A percentile compares a stretch with the other conserved stretches of the same genome.
phyloP scores from a whole-genome alignment of 1,140 invertebrate genomes.

The Thalassaphorura encarpata region DNA sequence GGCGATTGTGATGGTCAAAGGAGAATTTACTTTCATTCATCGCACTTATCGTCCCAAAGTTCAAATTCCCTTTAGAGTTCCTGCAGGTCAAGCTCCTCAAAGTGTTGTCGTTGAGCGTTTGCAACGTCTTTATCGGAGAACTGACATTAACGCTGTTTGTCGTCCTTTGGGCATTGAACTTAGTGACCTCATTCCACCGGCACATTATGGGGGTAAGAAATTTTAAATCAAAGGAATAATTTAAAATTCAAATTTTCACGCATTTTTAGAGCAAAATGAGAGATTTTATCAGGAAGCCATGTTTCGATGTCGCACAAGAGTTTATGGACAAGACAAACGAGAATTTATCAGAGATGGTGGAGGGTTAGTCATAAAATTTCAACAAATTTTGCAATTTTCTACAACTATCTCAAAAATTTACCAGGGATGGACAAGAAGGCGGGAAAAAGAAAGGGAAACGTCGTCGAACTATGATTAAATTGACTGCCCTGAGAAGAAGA shows the following conservation, averaged over 20 bases:
- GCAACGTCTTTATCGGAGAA: constrained; percentile 17
- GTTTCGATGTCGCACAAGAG: constrained; percentile 16
- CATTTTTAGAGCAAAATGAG: constrained; percentile 20
- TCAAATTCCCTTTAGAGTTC: constrained; percentile 16
- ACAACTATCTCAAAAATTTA: too few relatives aligned
- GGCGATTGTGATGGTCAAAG: constrained; percentile 14
- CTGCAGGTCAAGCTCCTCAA: constrained; percentile 19
- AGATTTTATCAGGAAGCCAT: constrained; percentile 28
- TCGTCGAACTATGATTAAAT: too few relatives aligned
- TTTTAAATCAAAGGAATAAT: too few relatives aligned
- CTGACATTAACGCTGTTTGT: constrained; percentile 18
- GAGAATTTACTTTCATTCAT: constrained; percentile 22
- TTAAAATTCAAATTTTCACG: too few relatives aligned
- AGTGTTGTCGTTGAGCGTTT: constrained; percentile 21
- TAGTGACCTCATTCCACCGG: constrained; percentile 19
- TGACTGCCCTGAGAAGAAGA: too few relatives aligned
- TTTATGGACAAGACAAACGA: constrained; percentile 19
- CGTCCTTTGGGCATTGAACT: constrained; percentile 8
- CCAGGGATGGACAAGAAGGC: too few relatives aligned
- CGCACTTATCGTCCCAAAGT: constrained; percentile 25
- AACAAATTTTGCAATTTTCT: too few relatives aligned
- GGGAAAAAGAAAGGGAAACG: too few relatives aligned
- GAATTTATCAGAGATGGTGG: constrained; percentile 4
- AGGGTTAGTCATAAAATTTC: too few relatives aligned
- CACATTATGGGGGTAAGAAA: constrained; percentile 18